A percentile compares a stretch with the other conserved stretches of the same genome.
These are phyloP conservation scores for Gobius niger DNA, from an alignment of 2,113 vertebrate genomes.

Conservation along the genomic window DNA sequence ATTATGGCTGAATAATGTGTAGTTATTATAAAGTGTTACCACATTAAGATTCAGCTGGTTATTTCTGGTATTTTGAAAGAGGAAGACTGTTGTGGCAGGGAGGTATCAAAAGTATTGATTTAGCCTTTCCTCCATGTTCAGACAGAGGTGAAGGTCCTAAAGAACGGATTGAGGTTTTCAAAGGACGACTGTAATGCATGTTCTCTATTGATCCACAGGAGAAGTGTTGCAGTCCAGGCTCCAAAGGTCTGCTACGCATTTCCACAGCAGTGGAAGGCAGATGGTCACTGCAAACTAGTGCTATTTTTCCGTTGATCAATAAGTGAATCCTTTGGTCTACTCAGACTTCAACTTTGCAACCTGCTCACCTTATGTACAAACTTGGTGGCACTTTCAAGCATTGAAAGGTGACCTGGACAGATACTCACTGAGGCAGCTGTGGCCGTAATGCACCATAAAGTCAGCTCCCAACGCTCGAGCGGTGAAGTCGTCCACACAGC, in stretches of 20 bases:
- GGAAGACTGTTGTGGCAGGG: conserved; percentile 61
- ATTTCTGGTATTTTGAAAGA: conserved; percentile 73
- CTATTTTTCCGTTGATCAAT: conserved; percentile 38
- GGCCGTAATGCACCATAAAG: conserved; percentile 98
- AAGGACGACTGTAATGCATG: conserved; percentile 73
- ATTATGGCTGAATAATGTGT: too few species aligned
- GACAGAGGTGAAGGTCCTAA: conserved; percentile 62
- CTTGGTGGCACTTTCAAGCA: conserved; percentile 2
- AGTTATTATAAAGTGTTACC: too few species aligned
- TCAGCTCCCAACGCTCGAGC: conserved; percentile 92
- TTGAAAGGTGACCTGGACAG: background rate
- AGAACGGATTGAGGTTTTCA: conserved; percentile 61
- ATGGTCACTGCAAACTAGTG: conserved; percentile 34
- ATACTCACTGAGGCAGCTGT: conserved; percentile 93
- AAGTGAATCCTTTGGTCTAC: conserved; percentile 3
- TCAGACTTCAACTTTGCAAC: background rate
- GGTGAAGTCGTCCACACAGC: conserved; percentile 96
- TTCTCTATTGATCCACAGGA: conserved; percentile 68
- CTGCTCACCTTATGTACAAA: background rate
- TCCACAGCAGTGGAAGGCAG: conserved; percentile 24
- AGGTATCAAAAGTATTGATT: conserved; percentile 76
- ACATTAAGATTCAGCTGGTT: conserved; percentile 70
- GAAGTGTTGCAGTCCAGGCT: conserved; percentile 63
- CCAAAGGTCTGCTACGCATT: conserved; percentile 63
- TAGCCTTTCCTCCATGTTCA: conserved; percentile 75